Evolutionary conservation across 1,140 invertebrate species (phyloP).

Genomic region (Sycophila sp.): DNA sequence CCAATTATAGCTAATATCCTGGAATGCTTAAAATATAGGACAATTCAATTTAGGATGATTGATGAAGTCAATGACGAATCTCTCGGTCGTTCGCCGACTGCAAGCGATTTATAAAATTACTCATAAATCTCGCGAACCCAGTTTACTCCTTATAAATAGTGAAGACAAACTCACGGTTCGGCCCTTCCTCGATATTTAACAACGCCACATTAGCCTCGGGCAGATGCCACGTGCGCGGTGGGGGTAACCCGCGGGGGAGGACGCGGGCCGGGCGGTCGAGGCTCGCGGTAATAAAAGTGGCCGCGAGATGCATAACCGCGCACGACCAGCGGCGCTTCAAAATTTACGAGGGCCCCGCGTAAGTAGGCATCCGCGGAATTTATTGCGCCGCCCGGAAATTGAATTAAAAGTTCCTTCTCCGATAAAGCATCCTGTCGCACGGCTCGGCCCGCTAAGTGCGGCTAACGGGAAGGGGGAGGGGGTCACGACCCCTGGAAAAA

Average conservation of each 20-base stretch:
- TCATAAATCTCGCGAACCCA: too few relatives aligned
- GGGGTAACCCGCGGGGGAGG: not conserved
- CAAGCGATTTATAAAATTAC: too few relatives aligned
- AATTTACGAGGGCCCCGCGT: slow-evolving; percentile 19
- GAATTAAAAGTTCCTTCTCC: slow-evolving; percentile 32
- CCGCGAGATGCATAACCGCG: slow-evolving; percentile 28
- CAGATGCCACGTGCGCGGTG: not conserved
- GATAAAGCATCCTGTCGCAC: slow-evolving; percentile 15
- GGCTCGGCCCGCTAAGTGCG: not conserved
- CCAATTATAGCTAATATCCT: too few relatives aligned
- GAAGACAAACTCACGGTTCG: too few relatives aligned
- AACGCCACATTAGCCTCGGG: slow-evolving; percentile 7
- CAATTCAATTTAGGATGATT: too few relatives aligned
- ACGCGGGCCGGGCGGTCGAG: too few relatives aligned
- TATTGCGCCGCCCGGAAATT: slow-evolving; percentile 30
- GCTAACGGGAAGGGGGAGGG: not conserved
- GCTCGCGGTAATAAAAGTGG: slow-evolving; percentile 35
- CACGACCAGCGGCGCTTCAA: not conserved
- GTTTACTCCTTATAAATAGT: too few relatives aligned
- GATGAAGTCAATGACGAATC: too few relatives aligned
- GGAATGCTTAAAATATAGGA: too few relatives aligned
- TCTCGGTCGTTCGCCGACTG: too few relatives aligned
- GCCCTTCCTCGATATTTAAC: not conserved
- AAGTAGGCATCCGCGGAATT: slow-evolving; percentile 26
- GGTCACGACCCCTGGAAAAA: too few relatives aligned